phyloP scores from a whole-genome alignment of 1,140 invertebrate species.

The Cherax destructor region DNA sequence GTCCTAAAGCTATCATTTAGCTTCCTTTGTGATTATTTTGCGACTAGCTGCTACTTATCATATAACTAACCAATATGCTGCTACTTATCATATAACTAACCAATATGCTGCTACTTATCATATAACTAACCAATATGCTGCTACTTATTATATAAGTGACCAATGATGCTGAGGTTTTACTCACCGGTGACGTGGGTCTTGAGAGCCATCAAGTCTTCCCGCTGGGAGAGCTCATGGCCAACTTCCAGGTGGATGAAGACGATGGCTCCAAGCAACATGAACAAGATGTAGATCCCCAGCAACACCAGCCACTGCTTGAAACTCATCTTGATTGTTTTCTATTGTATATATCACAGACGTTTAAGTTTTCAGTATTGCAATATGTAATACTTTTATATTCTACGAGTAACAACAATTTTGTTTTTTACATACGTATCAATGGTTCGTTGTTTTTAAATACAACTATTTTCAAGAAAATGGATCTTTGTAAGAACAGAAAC shows the following conservation, averaged over 20 bases:
- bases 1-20: no score
- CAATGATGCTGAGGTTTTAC: background rate
- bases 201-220: background rate
- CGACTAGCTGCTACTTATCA: background rate
- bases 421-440: no score
- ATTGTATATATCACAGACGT: no score
- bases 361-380: no score
- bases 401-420: no score
- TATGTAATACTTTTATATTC: no score
- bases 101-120: background rate
- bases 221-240: background rate
- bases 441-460: no score
- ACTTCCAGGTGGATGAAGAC: conserved; percentile 26
- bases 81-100: background rate
- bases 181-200: conserved; percentile 12
- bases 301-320: conserved; percentile 34
- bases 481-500: no score
- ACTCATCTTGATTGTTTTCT: background rate
- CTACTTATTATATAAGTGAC: background rate
- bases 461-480: no score
- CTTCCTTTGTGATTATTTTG: no score
- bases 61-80: background rate
- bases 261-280: conserved; percentile 22
- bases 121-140: background rate
- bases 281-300: conserved; percentile 4